These are phyloP conservation scores for Dolomedes plantarius DNA, from an alignment of 2,888 invertebrate species.

Conservation along the genomic window DNA sequence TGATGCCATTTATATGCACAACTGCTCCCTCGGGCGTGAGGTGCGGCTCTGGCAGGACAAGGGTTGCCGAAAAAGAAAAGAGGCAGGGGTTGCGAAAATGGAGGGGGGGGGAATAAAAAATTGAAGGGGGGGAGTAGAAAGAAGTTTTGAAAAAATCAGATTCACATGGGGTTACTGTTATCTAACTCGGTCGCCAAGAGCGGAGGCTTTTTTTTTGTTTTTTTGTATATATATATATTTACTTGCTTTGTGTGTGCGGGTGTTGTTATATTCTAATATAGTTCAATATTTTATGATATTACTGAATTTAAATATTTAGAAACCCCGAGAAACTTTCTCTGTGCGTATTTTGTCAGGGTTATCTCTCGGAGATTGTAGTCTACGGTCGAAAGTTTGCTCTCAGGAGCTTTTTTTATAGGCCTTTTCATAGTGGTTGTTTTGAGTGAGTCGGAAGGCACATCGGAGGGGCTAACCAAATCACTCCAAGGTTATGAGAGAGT, in stretches of 20 bases:
- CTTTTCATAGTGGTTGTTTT: no score
- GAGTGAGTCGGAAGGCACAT: background rate
- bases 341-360: background rate
- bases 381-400: no score
- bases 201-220: background rate
- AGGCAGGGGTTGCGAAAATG: constrained; percentile 25
- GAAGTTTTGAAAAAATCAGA: constrained; percentile 20
- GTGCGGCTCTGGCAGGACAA: constrained; percentile 34
- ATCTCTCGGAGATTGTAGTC: background rate
- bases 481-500: background rate
- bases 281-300: constrained; percentile 16
- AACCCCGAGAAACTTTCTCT: background rate
- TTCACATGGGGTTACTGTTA: constrained; percentile 24
- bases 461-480: background rate
- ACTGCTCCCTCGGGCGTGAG: constrained; percentile 60
- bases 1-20: constrained; percentile 72
- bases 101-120: constrained; percentile 8
- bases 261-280: constrained; percentile 10
- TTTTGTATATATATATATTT: no score
- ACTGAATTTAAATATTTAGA: constrained; percentile 18
- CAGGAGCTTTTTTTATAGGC: no score
- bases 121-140: constrained; percentile 17
- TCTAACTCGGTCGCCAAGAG: constrained; percentile 15
- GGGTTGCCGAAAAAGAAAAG: constrained; percentile 55
- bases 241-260: background rate